phyloP scores from a whole-genome alignment of 2,113 vertebrate species.

The Sebastes fasciatus region DNA sequence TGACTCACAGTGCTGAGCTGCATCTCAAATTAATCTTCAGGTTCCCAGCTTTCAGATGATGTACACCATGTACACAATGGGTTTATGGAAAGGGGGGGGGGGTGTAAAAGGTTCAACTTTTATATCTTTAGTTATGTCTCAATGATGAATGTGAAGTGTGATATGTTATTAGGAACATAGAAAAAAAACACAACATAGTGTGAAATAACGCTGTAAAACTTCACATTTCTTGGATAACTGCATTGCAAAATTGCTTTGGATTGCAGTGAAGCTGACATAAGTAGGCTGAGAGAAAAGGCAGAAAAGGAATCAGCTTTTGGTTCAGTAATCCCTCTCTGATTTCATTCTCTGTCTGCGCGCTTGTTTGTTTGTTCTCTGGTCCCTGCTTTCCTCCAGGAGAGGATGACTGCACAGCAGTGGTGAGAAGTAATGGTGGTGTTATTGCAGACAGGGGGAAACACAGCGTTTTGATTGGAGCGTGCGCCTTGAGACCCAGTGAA shows the following conservation, averaged over 20 bases:
- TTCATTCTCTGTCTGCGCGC: slow-evolving; percentile 57
- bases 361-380: slow-evolving; percentile 73
- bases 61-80: too few species aligned
- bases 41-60: too few species aligned
- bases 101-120: not conserved
- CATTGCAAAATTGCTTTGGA: slow-evolving; percentile 31
- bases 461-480: slow-evolving; percentile 81
- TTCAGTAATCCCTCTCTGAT: slow-evolving; percentile 71
- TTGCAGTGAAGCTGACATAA: slow-evolving; percentile 61
- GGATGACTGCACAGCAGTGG: slow-evolving; percentile 67
- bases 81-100: too few species aligned
- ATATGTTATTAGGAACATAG: not conserved
- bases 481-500: slow-evolving; percentile 79
- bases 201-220: slow-evolving; percentile 23
- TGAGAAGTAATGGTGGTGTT: slow-evolving; percentile 76
- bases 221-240: slow-evolving; percentile 34
- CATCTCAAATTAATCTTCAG: too few species aligned
- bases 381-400: slow-evolving; percentile 58
- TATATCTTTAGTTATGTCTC: not conserved
- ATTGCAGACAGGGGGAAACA: slow-evolving; percentile 69
- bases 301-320: slow-evolving; percentile 57
- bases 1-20: too few species aligned
- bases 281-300: slow-evolving; percentile 55
- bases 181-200: not conserved
- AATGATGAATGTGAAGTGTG: not conserved